Percentiles rank a stretch among this genome's conserved stretches.
Evolutionary conservation across 2,113 vertebrate genomes (phyloP).

Genomic region (Silurus meridionalis): DNA sequence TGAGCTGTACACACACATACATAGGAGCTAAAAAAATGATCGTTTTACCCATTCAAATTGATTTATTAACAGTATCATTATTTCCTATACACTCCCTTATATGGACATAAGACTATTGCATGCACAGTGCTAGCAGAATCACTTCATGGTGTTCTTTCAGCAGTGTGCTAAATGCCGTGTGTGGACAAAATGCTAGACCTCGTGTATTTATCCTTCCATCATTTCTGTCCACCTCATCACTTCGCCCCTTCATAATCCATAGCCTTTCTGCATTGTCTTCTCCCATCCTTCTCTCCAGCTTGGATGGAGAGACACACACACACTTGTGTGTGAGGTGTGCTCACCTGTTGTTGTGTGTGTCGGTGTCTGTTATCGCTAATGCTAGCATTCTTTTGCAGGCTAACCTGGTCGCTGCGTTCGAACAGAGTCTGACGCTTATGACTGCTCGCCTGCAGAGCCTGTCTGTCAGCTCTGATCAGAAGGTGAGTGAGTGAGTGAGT

Average conservation of each 20-base stretch:
- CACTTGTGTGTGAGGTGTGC: constrained; percentile 36
- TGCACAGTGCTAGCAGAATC: constrained; percentile 3
- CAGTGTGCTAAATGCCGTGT: constrained; percentile 9
- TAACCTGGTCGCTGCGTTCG: constrained; percentile 94
- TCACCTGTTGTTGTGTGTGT: constrained; percentile 19
- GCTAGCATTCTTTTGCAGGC: constrained; percentile 73
- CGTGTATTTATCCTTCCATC: constrained; percentile 41
- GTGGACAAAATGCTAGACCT: constrained; percentile 24
- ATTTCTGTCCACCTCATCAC: constrained; percentile 36
- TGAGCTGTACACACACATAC: constrained; percentile 6
- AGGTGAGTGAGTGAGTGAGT: constrained; percentile 70
- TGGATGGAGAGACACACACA: constrained; percentile 53
- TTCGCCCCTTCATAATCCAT: constrained; percentile 49
- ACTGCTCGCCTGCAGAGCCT: constrained; percentile 90
- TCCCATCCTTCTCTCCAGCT: constrained; percentile 41
- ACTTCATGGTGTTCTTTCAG: not conserved
- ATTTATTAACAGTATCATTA: not conserved
- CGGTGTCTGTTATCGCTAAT: constrained; percentile 16
- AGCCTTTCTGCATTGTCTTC: constrained; percentile 52
- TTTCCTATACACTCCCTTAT: not conserved
- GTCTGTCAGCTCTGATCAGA: constrained; percentile 88
- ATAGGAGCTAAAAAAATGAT: not conserved
- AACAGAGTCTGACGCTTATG: constrained; percentile 96
- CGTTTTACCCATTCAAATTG: not conserved
- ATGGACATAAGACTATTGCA: not conserved